Evolutionary conservation across 2,797 vertebrate genomes (phyloP).

Genomic region (Pogoniulus pusillus): DNA sequence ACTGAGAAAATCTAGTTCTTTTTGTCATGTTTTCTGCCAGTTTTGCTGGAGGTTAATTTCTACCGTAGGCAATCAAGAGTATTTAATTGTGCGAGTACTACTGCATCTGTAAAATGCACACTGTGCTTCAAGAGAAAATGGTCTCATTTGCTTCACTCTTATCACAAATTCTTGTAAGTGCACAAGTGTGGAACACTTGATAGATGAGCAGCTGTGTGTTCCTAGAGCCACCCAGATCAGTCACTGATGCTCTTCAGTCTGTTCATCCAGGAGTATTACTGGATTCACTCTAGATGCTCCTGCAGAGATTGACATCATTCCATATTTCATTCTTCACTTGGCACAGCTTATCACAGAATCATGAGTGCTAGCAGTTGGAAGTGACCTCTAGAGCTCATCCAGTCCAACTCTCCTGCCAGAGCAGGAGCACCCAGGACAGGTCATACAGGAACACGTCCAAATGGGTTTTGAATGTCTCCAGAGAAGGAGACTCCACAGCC

Average conservation of each 20-base stretch:
- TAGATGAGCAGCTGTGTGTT: neutral
- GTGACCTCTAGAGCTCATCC: no score
- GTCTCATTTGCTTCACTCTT: slow-evolving; percentile 35
- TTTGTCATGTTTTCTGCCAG: neutral
- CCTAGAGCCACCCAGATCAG: neutral
- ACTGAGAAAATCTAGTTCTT: neutral
- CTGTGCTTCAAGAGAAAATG: slow-evolving; percentile 4
- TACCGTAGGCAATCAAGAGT: slow-evolving; percentile 22
- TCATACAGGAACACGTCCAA: no score
- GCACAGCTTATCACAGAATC: neutral
- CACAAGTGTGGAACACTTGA: neutral
- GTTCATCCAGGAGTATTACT: neutral
- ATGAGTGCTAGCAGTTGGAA: no score
- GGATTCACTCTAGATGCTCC: neutral
- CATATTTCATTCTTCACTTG: neutral
- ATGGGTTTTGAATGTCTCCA: no score
- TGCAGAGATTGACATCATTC: neutral
- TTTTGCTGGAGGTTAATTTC: slow-evolving; percentile 14
- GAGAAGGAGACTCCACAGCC: no score
- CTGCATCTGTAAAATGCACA: neutral
- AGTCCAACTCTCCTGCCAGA: no score
- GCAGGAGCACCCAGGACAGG: no score
- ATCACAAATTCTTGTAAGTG: neutral
- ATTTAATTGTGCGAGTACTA: neutral
- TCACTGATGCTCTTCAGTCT: neutral